phyloP scores from a whole-genome alignment of 2,888 invertebrate genomes.

The Sphaerolaimus hirsutus region DNA sequence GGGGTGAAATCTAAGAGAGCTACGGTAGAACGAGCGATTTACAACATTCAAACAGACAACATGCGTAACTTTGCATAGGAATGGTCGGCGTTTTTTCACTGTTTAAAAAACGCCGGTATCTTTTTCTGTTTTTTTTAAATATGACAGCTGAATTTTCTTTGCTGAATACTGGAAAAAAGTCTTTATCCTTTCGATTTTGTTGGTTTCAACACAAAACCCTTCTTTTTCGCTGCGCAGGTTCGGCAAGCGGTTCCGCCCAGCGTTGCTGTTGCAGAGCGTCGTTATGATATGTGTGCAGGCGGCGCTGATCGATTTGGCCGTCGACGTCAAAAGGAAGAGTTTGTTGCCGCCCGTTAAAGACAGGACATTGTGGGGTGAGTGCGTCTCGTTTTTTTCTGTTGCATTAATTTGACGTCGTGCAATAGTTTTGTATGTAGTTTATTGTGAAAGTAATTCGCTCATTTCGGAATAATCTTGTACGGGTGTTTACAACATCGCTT shows the following conservation, averaged over 20 bases:
- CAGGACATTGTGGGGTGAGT: conserved; percentile 21
- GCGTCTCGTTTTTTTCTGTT: not conserved
- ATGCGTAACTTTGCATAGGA: too few relatives aligned
- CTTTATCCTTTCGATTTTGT: too few relatives aligned
- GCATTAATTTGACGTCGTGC: too few relatives aligned
- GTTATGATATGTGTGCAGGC: conserved; percentile 93
- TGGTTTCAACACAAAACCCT: too few relatives aligned
- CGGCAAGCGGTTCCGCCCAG: conserved; percentile 83
- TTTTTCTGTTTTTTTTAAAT: too few relatives aligned
- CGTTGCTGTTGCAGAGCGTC: conserved; percentile 76
- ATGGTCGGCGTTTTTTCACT: not conserved
- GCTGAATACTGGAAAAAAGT: too few relatives aligned
- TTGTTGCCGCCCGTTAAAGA: conserved; percentile 22
- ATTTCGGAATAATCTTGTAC: too few relatives aligned
- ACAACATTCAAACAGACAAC: too few relatives aligned
- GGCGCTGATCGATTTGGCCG: conserved; percentile 73
- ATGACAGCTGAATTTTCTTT: too few relatives aligned
- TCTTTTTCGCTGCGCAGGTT: conserved; percentile 51
- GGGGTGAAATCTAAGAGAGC: not conserved
- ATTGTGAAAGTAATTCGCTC: too few relatives aligned
- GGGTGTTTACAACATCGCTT: too few relatives aligned
- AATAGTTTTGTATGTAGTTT: too few relatives aligned
- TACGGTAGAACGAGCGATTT: not conserved
- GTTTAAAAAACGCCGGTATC: not conserved
- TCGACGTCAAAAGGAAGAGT: conserved; percentile 39